These are phyloP conservation scores for Morphnarchus princeps DNA, from an alignment of 2,113 vertebrate genomes.

Conservation along the genomic window DNA sequence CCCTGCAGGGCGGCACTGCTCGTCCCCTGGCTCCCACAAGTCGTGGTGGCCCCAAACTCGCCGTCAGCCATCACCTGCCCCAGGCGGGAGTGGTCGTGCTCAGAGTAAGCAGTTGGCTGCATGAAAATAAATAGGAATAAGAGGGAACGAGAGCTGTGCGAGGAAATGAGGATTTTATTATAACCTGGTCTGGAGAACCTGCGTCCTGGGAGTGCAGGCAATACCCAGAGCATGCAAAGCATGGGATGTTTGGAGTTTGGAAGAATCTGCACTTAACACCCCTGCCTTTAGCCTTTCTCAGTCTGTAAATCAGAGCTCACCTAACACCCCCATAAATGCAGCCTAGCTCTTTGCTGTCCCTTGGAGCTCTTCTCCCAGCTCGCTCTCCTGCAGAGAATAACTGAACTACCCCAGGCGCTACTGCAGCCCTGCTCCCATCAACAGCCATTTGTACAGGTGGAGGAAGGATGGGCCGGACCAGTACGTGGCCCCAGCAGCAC, in stretches of 20 bases:
- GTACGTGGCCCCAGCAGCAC: neutral
- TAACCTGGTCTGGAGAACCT: neutral
- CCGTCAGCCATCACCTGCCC: neutral
- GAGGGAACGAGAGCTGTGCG: fast-evolving
- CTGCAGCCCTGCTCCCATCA: neutral
- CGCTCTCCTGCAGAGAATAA: neutral
- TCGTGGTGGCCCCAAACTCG: neutral
- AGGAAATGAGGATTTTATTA: neutral
- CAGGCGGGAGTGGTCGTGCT: neutral
- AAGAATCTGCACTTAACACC: neutral
- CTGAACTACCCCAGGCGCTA: neutral
- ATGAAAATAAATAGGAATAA: neutral
- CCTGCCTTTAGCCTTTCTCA: neutral
- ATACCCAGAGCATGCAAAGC: neutral
- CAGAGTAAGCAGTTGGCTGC: neutral
- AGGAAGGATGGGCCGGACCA: neutral
- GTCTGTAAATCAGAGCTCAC: neutral
- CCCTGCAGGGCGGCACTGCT: neutral
- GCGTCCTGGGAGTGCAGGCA: neutral
- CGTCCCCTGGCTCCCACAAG: neutral
- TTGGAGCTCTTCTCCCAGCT: neutral
- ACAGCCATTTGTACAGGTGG: neutral
- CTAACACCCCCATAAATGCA: neutral
- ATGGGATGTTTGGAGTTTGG: neutral
- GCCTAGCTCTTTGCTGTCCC: neutral